Evolutionary conservation across 2,113 vertebrate species (phyloP), one percentile per base, ranked within the genome.

Genomic region (Centropus unirufus): DNA sequence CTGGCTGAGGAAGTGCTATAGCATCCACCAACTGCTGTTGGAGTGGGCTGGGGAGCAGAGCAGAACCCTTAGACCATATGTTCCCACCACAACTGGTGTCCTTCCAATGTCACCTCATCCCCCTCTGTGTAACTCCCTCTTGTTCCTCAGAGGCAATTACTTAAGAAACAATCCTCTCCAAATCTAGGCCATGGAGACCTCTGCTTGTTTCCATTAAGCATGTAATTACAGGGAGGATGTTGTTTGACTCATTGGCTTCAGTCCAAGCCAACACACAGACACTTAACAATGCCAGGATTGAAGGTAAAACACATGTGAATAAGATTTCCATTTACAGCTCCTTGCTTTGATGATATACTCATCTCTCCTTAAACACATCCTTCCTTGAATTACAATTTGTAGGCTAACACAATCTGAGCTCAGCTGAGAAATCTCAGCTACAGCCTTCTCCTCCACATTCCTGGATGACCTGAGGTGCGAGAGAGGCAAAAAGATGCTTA

Each of bases 161-260:
- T 92, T 83, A 79, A 62, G 73, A 87, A 84, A 73, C n/a, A 69
- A 16, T 63, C 64, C 20, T 80, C 34, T 85, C 47, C 81, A 93
- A 95, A 93, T 58, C 81, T 44, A 82, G 63, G 61, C 83, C 13
- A 1, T n/a, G 57, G 68, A 94, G 62, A 91, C 62, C 29, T 87
- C 62, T 66, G 19, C 54, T 94, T 80, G 30, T 72, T 93, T 88
- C 73, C 63, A 68, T 92, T 96, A 74, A 59, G n/a, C 51, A 39
- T 77, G 32, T 78, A 87, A 89, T 93, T 95, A 88, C 27, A 32
- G 1, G 1, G 39, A 87, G 61, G 75, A 68, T 8, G 17, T 72
- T 80, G 83, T 91, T 91, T 90, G 81, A 83, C 57, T 82, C 67
- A 4, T 47, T 96, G 92, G 78, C 78, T 93, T 49, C 57, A 7